Evolutionary conservation across 2,797 vertebrate species (phyloP), one percentile per base, ranked within the genome.

Genomic region (Australoheros facetus): DNA sequence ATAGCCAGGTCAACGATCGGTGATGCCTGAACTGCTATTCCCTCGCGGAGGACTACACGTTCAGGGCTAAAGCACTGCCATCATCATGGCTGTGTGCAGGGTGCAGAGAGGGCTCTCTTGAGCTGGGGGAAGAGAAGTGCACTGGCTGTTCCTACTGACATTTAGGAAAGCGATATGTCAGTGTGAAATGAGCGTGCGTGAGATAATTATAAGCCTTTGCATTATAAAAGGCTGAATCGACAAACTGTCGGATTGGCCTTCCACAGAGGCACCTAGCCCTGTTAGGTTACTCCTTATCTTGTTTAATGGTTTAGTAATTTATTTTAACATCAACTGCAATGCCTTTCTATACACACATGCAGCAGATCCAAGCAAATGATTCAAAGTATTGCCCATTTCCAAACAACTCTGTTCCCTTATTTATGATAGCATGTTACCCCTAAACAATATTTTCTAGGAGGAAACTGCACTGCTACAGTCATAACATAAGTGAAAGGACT

Each of bases 1-100:
- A 96, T 96, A 97, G 97, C 97, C 97, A 96, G 97, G 97, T 97
- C 97, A 97, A 97, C 95, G 94, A 97, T 96, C 87, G 93, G 96
- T 95, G 96, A 97, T 94, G 97, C 96, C 95, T 96, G 97, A 96
- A 94, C 94, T 89, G 80, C 93, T 96, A 97, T 96, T 96, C 96
- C 96, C 92, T 53, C 2, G 37, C 71, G 95, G 93, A 73, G 30
- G 73, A 48, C 11, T 94, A 53, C 73, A 91, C 82, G n/a, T 93
- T 89, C 93, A 86, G 82, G 91, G 94, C 95, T 90, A 91, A 89
- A 94, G 96, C 91, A 81, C 85, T 4, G 75, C 93, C 91, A 96
- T 97, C 95, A 93, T 94, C 95, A 96, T 87, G 92, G 93, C 94
- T 96, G 95, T 96, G 95, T 80, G 90, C 89, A 90, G 95, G 95